A percentile compares a stretch with the other conserved stretches of the same genome.
Conservation (phyloP, 2,888 invertebrate genomes). For the Elegia similella region DNA sequence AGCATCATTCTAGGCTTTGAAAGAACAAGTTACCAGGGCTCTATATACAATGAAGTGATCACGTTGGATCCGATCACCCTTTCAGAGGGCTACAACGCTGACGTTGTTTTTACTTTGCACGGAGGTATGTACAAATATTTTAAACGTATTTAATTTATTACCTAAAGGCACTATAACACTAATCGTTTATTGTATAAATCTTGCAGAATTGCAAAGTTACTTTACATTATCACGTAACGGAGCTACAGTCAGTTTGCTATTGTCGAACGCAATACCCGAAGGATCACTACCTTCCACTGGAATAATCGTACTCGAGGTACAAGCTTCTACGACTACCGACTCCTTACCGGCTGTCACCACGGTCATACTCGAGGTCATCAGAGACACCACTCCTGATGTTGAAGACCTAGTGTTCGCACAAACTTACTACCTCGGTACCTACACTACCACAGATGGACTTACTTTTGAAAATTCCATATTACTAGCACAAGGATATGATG, state of each 20-base stretch:
- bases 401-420: slow-evolving; percentile 24
- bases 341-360: not conserved
- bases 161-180: not conserved
- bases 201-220: not conserved
- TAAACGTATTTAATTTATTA: not conserved
- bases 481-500: slow-evolving; percentile 17
- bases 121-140: slow-evolving; percentile 31
- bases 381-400: slow-evolving; percentile 17
- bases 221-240: not conserved
- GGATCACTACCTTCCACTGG: not conserved
- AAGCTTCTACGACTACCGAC: not conserved
- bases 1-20: slow-evolving; percentile 33
- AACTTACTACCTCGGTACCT: slow-evolving; percentile 31
- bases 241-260: not conserved
- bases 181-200: not conserved
- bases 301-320: not conserved
- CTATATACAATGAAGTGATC: slow-evolving; percentile 26
- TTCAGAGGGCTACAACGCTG: slow-evolving; percentile 32
- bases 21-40: slow-evolving; percentile 31
- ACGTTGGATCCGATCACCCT: slow-evolving; percentile 33
- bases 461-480: slow-evolving; percentile 12
- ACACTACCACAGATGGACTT: slow-evolving; percentile 2
- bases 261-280: not conserved
- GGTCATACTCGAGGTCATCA: slow-evolving; percentile 21
- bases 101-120: slow-evolving; percentile 31